These are phyloP conservation scores for Silurus aristotelis DNA, from an alignment of 2,797 vertebrate genomes.

Conservation along the genomic window DNA sequence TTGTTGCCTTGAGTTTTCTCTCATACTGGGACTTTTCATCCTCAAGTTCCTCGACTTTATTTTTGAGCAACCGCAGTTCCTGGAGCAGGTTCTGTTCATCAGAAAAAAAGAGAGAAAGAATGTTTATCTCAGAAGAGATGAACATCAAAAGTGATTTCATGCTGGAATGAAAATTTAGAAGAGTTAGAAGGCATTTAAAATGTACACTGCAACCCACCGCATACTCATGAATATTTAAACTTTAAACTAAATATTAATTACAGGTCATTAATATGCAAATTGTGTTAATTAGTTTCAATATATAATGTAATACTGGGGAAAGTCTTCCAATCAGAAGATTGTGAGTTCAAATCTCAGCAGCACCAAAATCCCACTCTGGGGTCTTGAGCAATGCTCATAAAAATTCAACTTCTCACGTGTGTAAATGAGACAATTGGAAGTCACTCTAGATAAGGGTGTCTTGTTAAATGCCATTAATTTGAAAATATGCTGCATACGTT, in stretches of 20 bases:
- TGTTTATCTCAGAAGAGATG: not conserved
- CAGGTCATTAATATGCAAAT: no score
- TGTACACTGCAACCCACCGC: not conserved
- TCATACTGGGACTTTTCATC: conserved; percentile 90
- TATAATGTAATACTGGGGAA: no score
- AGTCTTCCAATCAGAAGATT: no score
- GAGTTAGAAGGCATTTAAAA: not conserved
- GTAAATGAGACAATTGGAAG: no score
- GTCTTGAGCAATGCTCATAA: no score
- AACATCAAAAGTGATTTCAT: not conserved
- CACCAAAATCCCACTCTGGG: no score
- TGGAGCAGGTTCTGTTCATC: conserved; percentile 79
- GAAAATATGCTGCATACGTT: no score
- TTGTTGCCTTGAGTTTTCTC: conserved; percentile 89
- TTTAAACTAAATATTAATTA: not conserved
- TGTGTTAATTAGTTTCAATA: no score
- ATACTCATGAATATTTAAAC: not conserved
- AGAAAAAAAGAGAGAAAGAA: not conserved
- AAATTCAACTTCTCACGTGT: no score
- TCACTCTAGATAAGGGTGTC: no score
- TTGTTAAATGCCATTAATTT: no score
- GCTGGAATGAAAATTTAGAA: not conserved
- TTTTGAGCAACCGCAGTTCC: conserved; percentile 87
- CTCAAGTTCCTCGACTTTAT: conserved; percentile 90
- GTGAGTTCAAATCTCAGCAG: no score